Evolutionary conservation across 2,888 invertebrate species (phyloP).

Genomic region (Cyrtodaria siliqua): DNA sequence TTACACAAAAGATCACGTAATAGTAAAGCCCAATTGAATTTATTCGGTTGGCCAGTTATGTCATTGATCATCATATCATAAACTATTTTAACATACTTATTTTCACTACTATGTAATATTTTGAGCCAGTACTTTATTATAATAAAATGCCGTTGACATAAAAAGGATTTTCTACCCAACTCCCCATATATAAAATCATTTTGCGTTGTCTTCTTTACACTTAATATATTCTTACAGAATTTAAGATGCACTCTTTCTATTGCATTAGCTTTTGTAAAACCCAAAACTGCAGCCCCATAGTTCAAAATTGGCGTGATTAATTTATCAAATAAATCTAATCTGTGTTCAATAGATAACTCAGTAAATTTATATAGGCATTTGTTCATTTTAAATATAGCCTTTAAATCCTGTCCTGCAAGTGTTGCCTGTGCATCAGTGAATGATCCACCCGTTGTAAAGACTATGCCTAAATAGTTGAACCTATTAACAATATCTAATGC

Average conservation of each 20-base stretch:
- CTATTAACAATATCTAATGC: constrained; percentile 3
- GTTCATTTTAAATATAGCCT: too few species aligned
- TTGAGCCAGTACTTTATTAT: constrained; percentile 16
- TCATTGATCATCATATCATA: too few species aligned
- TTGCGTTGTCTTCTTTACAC: not conserved
- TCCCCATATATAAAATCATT: constrained; percentile 15
- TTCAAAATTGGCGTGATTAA: constrained; percentile 17
- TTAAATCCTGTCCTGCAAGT: not conserved
- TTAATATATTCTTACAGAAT: constrained; percentile 10
- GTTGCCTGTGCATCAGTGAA: not conserved
- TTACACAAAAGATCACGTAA: too few species aligned
- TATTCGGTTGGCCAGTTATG: too few species aligned
- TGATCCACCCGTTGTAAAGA: constrained; percentile 9
- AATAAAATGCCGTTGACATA: not conserved
- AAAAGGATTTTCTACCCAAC: constrained; percentile 4
- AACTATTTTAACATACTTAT: too few species aligned
- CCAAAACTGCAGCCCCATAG: constrained; percentile 12
- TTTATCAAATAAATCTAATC: constrained; percentile 22
- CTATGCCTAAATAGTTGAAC: constrained; percentile 15
- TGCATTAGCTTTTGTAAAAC: constrained; percentile 12
- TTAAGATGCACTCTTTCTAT: constrained; percentile 25
- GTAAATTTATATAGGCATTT: too few species aligned
- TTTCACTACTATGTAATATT: not conserved
- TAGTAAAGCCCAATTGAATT: too few species aligned
- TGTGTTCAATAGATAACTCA: not conserved